Evolutionary conservation across 2,888 invertebrate genomes (phyloP), one percentile per base, ranked within the genome.

Genomic region (Dinocampus coccinellae): DNA sequence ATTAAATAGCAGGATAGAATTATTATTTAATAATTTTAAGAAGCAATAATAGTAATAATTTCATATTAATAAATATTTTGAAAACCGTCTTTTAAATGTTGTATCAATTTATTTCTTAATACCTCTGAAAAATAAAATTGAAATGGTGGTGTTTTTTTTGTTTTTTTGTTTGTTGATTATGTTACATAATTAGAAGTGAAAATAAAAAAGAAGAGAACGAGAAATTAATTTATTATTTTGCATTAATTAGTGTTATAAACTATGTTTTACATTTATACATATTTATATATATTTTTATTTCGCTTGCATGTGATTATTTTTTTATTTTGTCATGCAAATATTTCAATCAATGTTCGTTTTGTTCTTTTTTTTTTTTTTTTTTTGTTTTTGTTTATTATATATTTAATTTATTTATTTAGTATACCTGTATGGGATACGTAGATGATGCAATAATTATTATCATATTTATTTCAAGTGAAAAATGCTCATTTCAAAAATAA

Each of bases 11-110:
- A 76, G 76, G 75, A 79, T 83, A 82, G 80, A 79, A 79, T 82
- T 81, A 84, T 85, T 85, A 84, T 85, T 84, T 85, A 82, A 83
- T 84, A 82, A 83, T 81, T 83, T 84, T 85, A 84, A 83, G 83
- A 77, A 84, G 84, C 85, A 84, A 85, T 85, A 85, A 84, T 85
- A 85, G 81, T 81, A 83, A 84, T 84, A 85, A 84, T 84, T 85
- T 85, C 85, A 76, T 84, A 85, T 84, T 85, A 85, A 85, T 85
- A 85, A 85, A 85, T 84, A 84, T 84, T 83, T 85, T 84, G 80
- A 85, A 71, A 85, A 79, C 77, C 81, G 80, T 74, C 79, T 80
- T 78, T 78, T 79, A 78, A 74, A 78, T 76, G 78, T 79, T 80
- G 79, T 81, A 79, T 74, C 76, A 74, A 82, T 80, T 82, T 81